A percentile compares a stretch with the other conserved stretches of the same genome.
Conservation (phyloP, 2,888 invertebrate species). For the Metopia argyrocephala region DNA sequence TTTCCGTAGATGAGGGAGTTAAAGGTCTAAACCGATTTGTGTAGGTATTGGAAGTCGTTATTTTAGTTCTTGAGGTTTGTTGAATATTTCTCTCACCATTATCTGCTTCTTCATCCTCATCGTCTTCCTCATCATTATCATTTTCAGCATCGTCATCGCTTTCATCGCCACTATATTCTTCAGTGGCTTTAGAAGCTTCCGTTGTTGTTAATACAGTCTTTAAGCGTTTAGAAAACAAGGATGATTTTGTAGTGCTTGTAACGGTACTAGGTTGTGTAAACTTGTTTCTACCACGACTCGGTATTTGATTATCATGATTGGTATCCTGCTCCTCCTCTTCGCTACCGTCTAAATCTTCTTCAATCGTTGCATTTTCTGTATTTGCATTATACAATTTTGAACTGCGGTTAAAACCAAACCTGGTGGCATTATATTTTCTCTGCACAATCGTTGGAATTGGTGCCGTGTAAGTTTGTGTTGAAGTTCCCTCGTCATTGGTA, state of each 20-base stretch:
- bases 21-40: conserved; percentile 17
- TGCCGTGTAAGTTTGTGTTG: background rate
- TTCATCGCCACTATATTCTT: conserved; percentile 41
- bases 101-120: conserved; percentile 33
- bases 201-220: background rate
- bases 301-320: background rate
- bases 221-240: conserved; percentile 26
- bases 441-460: background rate
- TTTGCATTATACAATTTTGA: conserved; percentile 27
- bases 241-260: background rate
- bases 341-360: conserved; percentile 1
- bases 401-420: conserved; percentile 63
- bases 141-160: conserved; percentile 32
- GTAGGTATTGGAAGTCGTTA: background rate
- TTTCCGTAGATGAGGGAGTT: conserved; percentile 30
- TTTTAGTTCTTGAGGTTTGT: background rate
- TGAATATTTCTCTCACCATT: too few species aligned
- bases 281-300: conserved; percentile 21
- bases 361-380: background rate
- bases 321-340: conserved; percentile 21
- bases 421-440: conserved; percentile 41
- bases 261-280: conserved; percentile 1
- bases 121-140: conserved; percentile 24
- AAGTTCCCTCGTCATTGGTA: background rate
- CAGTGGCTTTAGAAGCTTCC: background rate